Conservation (phyloP, 2,888 invertebrate species). For the Cosmopolites sordidus region DNA sequence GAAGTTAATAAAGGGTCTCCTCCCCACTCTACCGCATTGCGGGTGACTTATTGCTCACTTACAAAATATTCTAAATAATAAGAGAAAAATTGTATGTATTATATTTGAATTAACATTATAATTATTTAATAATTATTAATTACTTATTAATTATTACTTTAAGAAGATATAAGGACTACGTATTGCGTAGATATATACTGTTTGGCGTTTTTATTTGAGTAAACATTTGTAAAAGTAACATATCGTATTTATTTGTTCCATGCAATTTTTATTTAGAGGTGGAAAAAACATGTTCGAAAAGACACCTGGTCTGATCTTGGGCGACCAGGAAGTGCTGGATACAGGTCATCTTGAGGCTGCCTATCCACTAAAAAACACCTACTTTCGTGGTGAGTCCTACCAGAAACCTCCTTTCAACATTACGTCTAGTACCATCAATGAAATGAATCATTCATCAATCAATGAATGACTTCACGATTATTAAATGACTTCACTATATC, state of each 20-base stretch:
- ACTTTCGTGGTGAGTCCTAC: too few species aligned
- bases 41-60: constrained; percentile 50
- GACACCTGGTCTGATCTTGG: too few species aligned
- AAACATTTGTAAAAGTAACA: constrained; percentile 35
- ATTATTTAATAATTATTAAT: constrained; percentile 38
- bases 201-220: constrained; percentile 51
- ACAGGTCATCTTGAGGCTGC: too few species aligned
- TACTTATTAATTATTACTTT: constrained; percentile 23
- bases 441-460: too few species aligned
- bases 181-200: constrained; percentile 49
- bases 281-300: too few species aligned
- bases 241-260: not conserved
- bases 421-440: too few species aligned
- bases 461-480: too few species aligned
- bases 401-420: too few species aligned
- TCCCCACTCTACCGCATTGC: constrained; percentile 40
- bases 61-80: constrained; percentile 50
- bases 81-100: constrained; percentile 48
- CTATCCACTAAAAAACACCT: too few species aligned
- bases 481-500: too few species aligned
- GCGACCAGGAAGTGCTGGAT: too few species aligned
- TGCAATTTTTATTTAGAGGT: too few species aligned
- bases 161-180: constrained; percentile 39
- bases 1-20: constrained; percentile 28
- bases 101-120: constrained; percentile 43